These are phyloP conservation scores for Plotosus lineatus DNA, from an alignment of 2,113 vertebrate species.

Conservation along the genomic window DNA sequence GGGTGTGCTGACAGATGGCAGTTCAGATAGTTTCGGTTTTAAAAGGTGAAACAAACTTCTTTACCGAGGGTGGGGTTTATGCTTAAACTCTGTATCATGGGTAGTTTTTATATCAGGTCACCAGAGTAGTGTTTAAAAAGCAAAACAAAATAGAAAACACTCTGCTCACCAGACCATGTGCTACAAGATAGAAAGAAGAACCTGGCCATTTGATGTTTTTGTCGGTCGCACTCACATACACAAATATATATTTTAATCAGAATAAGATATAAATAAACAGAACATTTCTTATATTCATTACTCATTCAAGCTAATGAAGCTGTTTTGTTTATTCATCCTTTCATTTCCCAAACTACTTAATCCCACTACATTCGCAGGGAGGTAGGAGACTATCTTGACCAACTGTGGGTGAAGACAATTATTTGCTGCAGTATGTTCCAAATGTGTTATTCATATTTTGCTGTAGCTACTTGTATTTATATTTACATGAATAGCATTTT, in stretches of 20 bases:
- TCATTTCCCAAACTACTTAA: too few species aligned
- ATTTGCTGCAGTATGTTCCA: too few species aligned
- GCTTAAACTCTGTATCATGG: neutral
- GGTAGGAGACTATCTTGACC: too few species aligned
- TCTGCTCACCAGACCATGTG: neutral
- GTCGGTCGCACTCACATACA: neutral
- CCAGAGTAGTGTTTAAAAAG: neutral
- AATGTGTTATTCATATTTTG: too few species aligned
- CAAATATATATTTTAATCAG: neutral
- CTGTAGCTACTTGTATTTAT: too few species aligned
- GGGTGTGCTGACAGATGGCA: slow-evolving; percentile 3
- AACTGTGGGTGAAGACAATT: too few species aligned
- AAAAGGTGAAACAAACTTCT: neutral
- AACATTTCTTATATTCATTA: neutral
- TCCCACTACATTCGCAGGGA: too few species aligned
- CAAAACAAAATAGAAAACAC: neutral
- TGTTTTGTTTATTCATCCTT: neutral
- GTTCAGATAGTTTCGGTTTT: neutral
- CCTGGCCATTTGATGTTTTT: neutral
- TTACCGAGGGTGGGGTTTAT: neutral
- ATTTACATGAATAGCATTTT: too few species aligned
- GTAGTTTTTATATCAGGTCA: neutral
- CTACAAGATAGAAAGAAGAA: neutral
- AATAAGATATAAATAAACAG: too few species aligned
- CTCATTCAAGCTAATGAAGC: neutral